phyloP scores from a whole-genome alignment of 2,113 vertebrate genomes.

The Mungos mungo region DNA sequence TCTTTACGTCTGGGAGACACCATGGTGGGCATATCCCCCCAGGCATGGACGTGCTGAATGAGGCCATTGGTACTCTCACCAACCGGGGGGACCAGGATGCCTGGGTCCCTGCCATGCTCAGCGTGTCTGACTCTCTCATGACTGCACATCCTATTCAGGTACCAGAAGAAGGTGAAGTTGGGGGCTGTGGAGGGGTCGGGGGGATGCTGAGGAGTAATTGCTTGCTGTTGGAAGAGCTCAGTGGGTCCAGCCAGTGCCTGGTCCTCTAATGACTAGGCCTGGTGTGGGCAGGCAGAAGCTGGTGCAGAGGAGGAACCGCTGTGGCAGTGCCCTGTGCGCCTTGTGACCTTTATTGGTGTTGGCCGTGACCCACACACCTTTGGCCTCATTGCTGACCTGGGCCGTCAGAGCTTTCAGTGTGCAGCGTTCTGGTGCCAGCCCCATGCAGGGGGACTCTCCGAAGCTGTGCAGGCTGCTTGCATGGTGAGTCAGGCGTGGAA shows the following conservation, averaged over 20 bases:
- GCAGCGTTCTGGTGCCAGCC: conserved; percentile 90
- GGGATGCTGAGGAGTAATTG: background rate
- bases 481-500: conserved; percentile 83
- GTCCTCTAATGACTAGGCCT: conserved; percentile 44
- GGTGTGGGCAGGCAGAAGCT: conserved; percentile 78
- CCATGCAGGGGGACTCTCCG: conserved; percentile 86
- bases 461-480: conserved; percentile 89
- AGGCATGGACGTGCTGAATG: conserved; percentile 97
- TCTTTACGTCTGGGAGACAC: background rate
- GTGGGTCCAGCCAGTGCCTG: background rate
- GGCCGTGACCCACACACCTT: conserved; percentile 87
- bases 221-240: background rate
- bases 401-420: conserved; percentile 85
- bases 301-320: conserved; percentile 87
- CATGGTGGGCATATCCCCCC: background rate
- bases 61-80: conserved; percentile 92
- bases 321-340: conserved; percentile 95
- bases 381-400: conserved; percentile 87
- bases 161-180: conserved; percentile 84
- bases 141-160: conserved; percentile 85
- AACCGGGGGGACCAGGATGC: conserved; percentile 84
- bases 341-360: conserved; percentile 92
- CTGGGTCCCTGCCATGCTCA: conserved; percentile 91
- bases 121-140: conserved; percentile 92
- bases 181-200: conserved; percentile 5